These are phyloP conservation scores for Limanda limanda DNA, from an alignment of 2,113 vertebrate genomes.

Conservation along the genomic window DNA sequence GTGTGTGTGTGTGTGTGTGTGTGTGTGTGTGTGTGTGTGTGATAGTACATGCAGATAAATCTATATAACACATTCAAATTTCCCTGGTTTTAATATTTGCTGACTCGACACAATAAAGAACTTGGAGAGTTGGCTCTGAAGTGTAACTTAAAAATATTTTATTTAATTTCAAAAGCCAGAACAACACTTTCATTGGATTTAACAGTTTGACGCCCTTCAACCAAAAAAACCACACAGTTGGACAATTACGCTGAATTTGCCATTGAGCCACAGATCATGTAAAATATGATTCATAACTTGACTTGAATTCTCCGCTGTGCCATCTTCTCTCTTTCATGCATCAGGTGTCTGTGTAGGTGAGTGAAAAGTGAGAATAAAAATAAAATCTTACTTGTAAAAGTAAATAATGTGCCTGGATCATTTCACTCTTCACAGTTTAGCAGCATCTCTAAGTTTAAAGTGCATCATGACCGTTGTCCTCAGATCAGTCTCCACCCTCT, in stretches of 20 bases:
- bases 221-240: slow-evolving; percentile 20
- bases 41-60: not conserved
- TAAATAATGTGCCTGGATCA: not conserved
- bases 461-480: not conserved
- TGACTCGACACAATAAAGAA: not conserved
- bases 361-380: slow-evolving; percentile 8
- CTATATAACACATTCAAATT: no score
- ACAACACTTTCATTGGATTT: slow-evolving; percentile 22
- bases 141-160: slow-evolving; percentile 22
- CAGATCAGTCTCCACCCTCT: not conserved
- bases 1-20: no score
- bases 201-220: slow-evolving; percentile 9
- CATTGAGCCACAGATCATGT: slow-evolving; percentile 1
- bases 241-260: not conserved
- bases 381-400: not conserved
- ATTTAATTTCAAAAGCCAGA: slow-evolving; percentile 28
- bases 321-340: not conserved
- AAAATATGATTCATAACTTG: not conserved
- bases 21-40: no score
- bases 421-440: slow-evolving; percentile 22
- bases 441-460: slow-evolving; percentile 22
- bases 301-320: not conserved
- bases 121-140: not conserved
- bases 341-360: slow-evolving; percentile 1
- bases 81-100: not conserved